Percentiles rank a stretch among this genome's conserved stretches.
Evolutionary conservation across 2,113 vertebrate species (phyloP).

Genomic region (Nothobranchius furzeri): DNA sequence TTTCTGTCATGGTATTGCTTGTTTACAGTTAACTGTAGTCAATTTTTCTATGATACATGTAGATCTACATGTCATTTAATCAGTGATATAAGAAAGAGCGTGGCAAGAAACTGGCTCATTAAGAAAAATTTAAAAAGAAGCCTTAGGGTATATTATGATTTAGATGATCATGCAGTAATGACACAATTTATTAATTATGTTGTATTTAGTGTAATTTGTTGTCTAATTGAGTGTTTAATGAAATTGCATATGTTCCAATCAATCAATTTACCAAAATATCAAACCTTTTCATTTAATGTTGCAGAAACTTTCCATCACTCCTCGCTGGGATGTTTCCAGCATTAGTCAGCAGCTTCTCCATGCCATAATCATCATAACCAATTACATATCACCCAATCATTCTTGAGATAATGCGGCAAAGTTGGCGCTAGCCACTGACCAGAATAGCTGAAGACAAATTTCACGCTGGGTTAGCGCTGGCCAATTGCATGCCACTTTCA

Average conservation of each 20-base stretch:
- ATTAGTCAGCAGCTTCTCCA: constrained; percentile 34
- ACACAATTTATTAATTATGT: constrained; percentile 17
- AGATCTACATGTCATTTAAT: too few species aligned
- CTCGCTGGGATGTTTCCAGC: constrained; percentile 27
- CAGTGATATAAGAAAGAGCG: too few species aligned
- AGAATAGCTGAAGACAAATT: constrained; percentile 68
- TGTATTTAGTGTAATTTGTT: constrained; percentile 2
- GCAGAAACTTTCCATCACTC: constrained; percentile 5
- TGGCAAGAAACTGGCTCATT: too few species aligned
- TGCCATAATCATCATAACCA: constrained; percentile 61
- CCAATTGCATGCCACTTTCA: constrained; percentile 78
- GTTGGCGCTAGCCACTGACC: constrained; percentile 46
- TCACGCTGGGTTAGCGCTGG: constrained; percentile 74
- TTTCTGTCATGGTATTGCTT: too few species aligned
- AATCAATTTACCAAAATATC: constrained; percentile 6
- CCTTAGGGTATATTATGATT: not conserved
- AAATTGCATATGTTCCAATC: constrained; percentile 3
- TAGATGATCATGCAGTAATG: not conserved
- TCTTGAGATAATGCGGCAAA: constrained; percentile 48
- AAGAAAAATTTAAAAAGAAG: too few species aligned
- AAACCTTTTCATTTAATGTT: constrained; percentile 15
- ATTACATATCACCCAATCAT: constrained; percentile 58
- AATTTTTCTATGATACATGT: too few species aligned
- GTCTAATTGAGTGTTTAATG: constrained; percentile 5
- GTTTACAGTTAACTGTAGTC: too few species aligned